Evolutionary conservation across 2,113 vertebrate species (phyloP), one percentile per base, ranked within the genome.

Genomic region (Ochotona princeps): DNA sequence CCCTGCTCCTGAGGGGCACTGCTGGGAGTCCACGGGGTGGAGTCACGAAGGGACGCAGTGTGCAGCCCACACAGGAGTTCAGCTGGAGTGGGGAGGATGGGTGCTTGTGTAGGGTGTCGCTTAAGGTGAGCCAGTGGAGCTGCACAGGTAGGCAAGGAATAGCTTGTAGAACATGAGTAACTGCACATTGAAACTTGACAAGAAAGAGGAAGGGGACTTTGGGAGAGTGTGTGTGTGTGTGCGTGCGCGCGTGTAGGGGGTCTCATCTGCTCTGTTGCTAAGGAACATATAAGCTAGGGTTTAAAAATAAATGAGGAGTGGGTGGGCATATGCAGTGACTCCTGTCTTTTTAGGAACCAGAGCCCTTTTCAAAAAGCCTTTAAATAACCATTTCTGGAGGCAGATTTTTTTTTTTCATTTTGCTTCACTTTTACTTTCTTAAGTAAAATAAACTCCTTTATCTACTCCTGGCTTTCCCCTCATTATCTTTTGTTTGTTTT

Each of bases 301-400:
- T 97, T 97, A 54, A 92, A 96, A 95, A 95, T 92, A 96, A 96
- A 93, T 32, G 13, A n/a, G 84, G 25, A 32, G 97, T 97, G 82
- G 93, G 95, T 92, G 94, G 96, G 87, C 32, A 49, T 95, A 96
- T 94, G 83, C 67, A 95, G 49, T 23, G 85, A 97, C 87, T 97
- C 89, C 61, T 87, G 78, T 61, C 82, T 97, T 97, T 93, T 97
- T 93, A 97, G 92, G 49, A 90, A 96, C 60, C 84, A 93, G 92
- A 96, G 96, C 94, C 95, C 96, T 97, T 96, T 96, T 96, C 94
- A 97, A 94, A 95, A 97, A 95, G 35, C 67, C 74, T 97, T 97
- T 97, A 96, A 96, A 89, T 96, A 96, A 97, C 93, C 49, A 83
- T 86, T 95, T 97, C 93, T 96, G 94, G 85, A 96, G 97, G 87